Base-by-base conservation (phyloP, 2,797 vertebrate genomes). In the Loris lydekkerianus region DNA sequence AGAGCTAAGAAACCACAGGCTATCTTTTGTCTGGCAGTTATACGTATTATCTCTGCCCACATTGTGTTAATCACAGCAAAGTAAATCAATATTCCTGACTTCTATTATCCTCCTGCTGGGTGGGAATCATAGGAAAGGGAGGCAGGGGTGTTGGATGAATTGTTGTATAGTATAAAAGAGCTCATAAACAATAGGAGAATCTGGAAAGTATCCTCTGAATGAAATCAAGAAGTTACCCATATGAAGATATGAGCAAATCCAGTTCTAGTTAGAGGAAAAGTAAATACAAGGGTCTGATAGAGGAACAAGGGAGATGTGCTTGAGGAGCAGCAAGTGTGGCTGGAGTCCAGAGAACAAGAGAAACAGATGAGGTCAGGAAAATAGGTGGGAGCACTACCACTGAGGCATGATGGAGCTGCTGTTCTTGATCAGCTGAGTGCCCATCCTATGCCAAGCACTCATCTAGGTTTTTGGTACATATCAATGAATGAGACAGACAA, bases 31-130 rank as follows among this genome's bases (percentile, higher is more conserved):
- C 3, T 86, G 43, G 40, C 95, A 89, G 76, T 37, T 27, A 40
- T 13, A 63, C 23, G 1, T 23, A 58, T 82, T 21, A 81, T 31
- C 37, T 10, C 21, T 78, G 23, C 46, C 56, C 11, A 78, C 21
- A 63, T 37, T 60, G 69, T n/a, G 31, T 34, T 78, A 73, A 20
- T 72, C 46, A 89, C 80, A 93, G 14, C 15, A 83, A 92, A 61
- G 27, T 58, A 49, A 85, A 53, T 18, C 43, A 20, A 43, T 31
- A 8, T 10, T 72, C 13, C 34, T 93, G 29, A 72, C 20, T 86
- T 83, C 14, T 83, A 1, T 65, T 72, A 29, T 65, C 25, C 60
- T 37, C 29, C 29, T 58, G 63, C 10, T 65, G 46, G 75, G 23
- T 80, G 63, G 29, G 5, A 31, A 61, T 3, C 10, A 40, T 3